Base-by-base conservation (phyloP, 2,797 vertebrate genomes). In the Meriones psammophilus region DNA sequence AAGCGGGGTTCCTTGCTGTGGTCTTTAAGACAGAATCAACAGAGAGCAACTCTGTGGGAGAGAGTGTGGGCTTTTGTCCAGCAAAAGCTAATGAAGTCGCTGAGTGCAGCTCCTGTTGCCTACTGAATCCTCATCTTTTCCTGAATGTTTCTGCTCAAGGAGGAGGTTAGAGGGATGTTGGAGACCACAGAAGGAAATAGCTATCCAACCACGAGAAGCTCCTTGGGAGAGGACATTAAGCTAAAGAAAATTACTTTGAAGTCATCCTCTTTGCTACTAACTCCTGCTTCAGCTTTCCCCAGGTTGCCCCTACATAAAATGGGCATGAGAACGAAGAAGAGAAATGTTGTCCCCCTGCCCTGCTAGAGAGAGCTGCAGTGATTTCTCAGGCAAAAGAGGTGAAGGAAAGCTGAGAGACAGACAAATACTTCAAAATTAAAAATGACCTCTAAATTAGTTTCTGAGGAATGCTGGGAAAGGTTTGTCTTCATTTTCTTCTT, bases 401-500 rank as follows among this genome's bases (percentile, higher is more conserved):
- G 39, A 56, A 94, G 88, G 74, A 60, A 18, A 30, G 46, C 66
- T 92, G 69, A 95, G 1, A 71, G 9, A 62, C 9, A 94, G 10
- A 0, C 24, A 69, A 94, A 83, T 46, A 50, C 13, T 36, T 56
- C 42, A 77, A 80, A 73, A 71, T 64, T 30, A n/a, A 58, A 71
- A 69, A 22, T 81, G 26, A 73, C 6, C 17, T 73, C 26, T 50
- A 78, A 5, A 54, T 94, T 88, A 69, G 71, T 94, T 93, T 94
- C 36, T 91, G 50, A 97, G 69, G 22, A 88, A 80, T 78, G 15
- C 9, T 79, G 36, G 81, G 42, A n/a, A 91, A 58, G 12, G 5
- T 64, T 84, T n/a, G 39, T 46, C n/a, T 92, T 91, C 8, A 26
- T 14, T 36, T 86, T 78, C 50, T 33, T 76, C 28, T 87, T 91